A percentile compares a stretch with the other conserved stretches of the same genome.
These are phyloP conservation scores for Onthophagus sagittarius DNA, from an alignment of 2,888 invertebrate species.

Conservation along the genomic window DNA sequence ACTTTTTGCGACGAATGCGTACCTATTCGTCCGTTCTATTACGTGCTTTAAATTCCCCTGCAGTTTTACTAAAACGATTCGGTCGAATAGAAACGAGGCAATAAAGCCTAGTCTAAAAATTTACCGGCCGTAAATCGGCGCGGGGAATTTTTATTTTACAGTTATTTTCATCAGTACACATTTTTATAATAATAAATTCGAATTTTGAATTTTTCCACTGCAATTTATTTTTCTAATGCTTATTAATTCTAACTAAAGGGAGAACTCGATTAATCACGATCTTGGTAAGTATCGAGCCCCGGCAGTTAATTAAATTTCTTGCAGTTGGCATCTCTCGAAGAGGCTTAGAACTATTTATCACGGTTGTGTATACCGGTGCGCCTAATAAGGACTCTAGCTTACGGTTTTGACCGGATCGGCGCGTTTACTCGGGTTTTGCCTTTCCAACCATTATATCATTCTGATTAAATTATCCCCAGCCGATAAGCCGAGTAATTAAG, in stretches of 20 bases:
- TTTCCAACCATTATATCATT: constrained; percentile 17
- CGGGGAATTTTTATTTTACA: neutral
- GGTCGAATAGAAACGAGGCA: neutral
- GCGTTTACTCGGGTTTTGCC: neutral
- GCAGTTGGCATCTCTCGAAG: constrained; percentile 1
- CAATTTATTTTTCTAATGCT: neutral
- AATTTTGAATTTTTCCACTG: neutral
- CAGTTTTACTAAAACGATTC: neutral
- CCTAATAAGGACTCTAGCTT: neutral
- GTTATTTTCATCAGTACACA: no score
- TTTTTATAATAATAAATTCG: no score
- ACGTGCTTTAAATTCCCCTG: neutral
- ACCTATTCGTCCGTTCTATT: neutral
- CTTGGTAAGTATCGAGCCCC: neutral
- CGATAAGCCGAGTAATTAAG: constrained; percentile 42
- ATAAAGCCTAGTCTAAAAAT: neutral
- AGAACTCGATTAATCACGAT: constrained; percentile 6
- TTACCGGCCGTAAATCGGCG: neutral
- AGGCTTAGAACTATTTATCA: constrained; percentile 11
- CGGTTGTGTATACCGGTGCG: neutral
- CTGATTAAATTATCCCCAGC: constrained; percentile 41
- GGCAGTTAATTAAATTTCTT: constrained; percentile 11
- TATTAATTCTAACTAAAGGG: neutral
- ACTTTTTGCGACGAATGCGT: neutral
- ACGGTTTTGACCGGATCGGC: constrained; percentile 3